Conservation (phyloP, 2,888 invertebrate genomes). For the Acanthosepion esculentum region DNA sequence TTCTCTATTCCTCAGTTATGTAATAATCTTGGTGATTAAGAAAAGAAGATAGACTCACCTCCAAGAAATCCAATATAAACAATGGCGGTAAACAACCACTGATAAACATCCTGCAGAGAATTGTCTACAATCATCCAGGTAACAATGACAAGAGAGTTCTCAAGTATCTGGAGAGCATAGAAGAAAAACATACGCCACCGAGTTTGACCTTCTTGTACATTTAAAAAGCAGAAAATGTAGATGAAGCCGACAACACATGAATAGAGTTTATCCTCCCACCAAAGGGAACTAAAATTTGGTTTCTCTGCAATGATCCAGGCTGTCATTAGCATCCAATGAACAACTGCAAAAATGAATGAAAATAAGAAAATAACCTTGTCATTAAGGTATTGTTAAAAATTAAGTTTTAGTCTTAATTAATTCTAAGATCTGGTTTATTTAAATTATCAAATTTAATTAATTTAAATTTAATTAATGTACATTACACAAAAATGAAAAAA, state of each 20-base stretch:
- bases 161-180: constrained; percentile 70
- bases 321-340: constrained; percentile 86
- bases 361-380: neutral
- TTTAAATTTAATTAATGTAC: too few relatives aligned
- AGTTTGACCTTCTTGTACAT: constrained; percentile 72
- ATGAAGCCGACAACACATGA: constrained; percentile 75
- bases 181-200: constrained; percentile 71
- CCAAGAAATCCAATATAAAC: constrained; percentile 66
- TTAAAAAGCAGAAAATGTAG: constrained; percentile 74
- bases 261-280: constrained; percentile 80
- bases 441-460: too few relatives aligned
- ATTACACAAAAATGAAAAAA: too few relatives aligned
- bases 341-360: constrained; percentile 45
- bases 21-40: too few relatives aligned
- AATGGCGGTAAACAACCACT: constrained; percentile 53
- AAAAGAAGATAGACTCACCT: constrained; percentile 54
- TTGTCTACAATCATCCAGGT: constrained; percentile 72
- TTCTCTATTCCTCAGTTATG: too few relatives aligned
- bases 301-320: constrained; percentile 82
- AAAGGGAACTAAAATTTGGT: constrained; percentile 82
- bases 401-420: too few relatives aligned
- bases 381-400: too few relatives aligned
- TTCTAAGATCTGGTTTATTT: too few relatives aligned
- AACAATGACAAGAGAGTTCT: constrained; percentile 70
- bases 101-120: neutral